Conservation (phyloP, 2,797 vertebrate genomes). For the Crossoptilon crossoptilon region DNA sequence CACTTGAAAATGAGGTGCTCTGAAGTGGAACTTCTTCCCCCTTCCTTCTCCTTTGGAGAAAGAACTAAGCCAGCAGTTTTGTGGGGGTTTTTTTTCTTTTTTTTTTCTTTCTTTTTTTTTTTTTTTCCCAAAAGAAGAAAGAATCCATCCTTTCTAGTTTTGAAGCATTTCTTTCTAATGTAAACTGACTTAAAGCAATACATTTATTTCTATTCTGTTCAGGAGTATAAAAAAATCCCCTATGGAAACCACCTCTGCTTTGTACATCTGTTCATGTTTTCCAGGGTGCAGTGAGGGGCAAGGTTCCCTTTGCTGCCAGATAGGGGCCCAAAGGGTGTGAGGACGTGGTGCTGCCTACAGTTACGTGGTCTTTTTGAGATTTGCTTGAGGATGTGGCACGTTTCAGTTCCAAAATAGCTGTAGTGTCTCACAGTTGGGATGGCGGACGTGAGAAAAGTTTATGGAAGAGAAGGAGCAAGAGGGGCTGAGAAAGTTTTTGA, state of each 20-base stretch:
- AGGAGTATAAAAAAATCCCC: neutral
- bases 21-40: neutral
- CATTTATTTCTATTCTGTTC: neutral
- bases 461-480: neutral
- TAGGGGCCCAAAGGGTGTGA: neutral
- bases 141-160: neutral
- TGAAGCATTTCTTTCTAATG: no score
- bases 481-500: conserved; percentile 31
- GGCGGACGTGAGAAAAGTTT: conserved; percentile 25
- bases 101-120: neutral
- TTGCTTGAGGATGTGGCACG: conserved; percentile 5
- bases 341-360: neutral
- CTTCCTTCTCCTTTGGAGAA: neutral
- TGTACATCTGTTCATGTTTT: neutral
- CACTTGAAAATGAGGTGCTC: conserved; percentile 8
- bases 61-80: neutral
- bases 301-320: neutral
- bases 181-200: neutral
- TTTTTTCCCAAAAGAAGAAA: neutral
- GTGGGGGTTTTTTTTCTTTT: neutral
- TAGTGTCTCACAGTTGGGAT: conserved; percentile 30
- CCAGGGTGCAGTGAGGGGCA: rapidly evolving
- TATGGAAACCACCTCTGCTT: neutral
- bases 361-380: neutral
- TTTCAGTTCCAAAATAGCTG: conserved; percentile 62